phyloP scores from a whole-genome alignment of 2,113 vertebrate genomes.

The Crotalus horridus region DNA sequence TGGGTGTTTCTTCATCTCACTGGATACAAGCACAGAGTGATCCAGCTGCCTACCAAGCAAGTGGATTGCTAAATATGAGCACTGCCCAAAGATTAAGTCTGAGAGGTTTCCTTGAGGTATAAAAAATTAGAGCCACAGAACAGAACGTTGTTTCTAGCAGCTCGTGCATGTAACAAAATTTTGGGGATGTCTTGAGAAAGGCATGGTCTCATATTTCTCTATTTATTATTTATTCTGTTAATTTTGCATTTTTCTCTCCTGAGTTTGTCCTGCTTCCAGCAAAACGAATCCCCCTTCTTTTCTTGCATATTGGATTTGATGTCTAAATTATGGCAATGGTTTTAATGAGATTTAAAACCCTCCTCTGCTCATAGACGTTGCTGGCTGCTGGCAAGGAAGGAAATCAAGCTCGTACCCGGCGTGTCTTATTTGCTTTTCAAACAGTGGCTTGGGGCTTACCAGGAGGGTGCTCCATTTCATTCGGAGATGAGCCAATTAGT shows the following conservation, averaged over 20 bases:
- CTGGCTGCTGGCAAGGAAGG: not conserved
- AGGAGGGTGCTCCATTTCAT: not conserved
- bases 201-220: not conserved
- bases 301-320: not conserved
- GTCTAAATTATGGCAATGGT: not conserved
- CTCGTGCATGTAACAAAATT: not conserved
- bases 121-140: not conserved
- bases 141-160: not conserved
- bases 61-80: not conserved
- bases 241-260: not conserved
- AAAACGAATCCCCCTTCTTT: not conserved
- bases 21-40: not conserved
- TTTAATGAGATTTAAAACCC: conserved; percentile 8
- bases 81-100: not conserved
- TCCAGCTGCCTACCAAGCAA: not conserved
- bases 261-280: not conserved
- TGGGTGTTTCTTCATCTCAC: not conserved
- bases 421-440: not conserved
- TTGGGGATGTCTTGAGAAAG: not conserved
- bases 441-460: not conserved
- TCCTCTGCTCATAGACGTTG: not conserved
- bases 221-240: not conserved
- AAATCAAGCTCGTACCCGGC: too few relatives aligned
- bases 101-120: not conserved
- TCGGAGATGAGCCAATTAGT: not conserved